Evolutionary conservation across 2,888 invertebrate species (phyloP).

Genomic region (Heliconius sara): DNA sequence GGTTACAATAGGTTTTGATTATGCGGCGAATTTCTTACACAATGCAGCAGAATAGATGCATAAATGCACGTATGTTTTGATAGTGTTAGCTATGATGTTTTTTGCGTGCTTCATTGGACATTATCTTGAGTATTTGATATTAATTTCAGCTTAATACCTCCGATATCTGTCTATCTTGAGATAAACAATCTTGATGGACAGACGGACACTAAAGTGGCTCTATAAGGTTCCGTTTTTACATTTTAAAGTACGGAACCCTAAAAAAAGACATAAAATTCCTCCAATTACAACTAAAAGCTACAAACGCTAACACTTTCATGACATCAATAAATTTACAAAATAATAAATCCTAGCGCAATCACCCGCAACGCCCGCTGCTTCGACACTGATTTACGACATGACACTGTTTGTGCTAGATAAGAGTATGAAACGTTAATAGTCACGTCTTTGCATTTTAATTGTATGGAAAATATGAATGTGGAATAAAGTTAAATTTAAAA

Average conservation of each 20-base stretch:
- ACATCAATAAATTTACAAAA: conserved; percentile 24
- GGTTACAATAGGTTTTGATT: no score
- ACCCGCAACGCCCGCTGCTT: conserved; percentile 32
- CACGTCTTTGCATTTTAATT: conserved; percentile 16
- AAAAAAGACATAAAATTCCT: background rate
- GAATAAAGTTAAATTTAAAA: background rate
- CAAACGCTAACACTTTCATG: background rate
- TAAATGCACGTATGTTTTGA: no score
- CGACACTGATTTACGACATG: conserved; percentile 37
- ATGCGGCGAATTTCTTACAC: no score
- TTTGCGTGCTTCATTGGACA: no score
- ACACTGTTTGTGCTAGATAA: conserved; percentile 20
- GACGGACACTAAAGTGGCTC: background rate
- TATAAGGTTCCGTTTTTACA: background rate
- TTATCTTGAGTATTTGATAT: no score
- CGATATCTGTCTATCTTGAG: no score
- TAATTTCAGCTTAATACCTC: no score
- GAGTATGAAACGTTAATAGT: conserved; percentile 18
- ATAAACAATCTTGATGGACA: no score
- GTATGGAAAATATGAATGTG: background rate
- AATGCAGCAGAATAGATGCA: no score
- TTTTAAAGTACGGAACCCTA: background rate
- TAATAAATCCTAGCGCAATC: conserved; percentile 32
- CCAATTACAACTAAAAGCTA: background rate
- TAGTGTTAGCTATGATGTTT: no score